Base-by-base conservation (phyloP, 2,113 vertebrate genomes). In the Chaetura pelagica region DNA sequence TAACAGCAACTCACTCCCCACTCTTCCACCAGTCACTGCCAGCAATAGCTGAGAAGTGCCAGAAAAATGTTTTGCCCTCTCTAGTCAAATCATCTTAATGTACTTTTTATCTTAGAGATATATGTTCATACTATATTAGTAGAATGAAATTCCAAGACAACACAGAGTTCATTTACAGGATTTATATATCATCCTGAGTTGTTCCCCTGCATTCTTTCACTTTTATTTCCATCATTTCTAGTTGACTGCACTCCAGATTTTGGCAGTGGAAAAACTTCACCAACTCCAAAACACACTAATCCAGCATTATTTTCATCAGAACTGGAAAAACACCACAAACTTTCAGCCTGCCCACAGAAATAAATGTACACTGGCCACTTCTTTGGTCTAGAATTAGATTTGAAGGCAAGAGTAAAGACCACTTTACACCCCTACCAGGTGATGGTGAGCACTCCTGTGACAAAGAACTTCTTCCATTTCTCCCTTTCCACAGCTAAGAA, bases 391-490 rank as follows among this genome's bases (percentile, higher is more conserved):
- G 32, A 78, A 42, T 58, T 18, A 71, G 46, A 32, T 51, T 63
- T 77, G 48, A 89, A 38, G 18, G 26, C 8, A 76, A 83, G 20
- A 1, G 2, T 34, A 94, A 84, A 13, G 35, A 68, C 5, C 12
- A 7, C 8, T 21, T 73, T 7, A 78, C 8, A 74, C 5, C 20
- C 8, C 4, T 40, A 13, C 0, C 0, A 4, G 27, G 15, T 15
- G 10, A 29, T 8, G 12, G 8, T 15, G 12, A 87, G 26, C 7
- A 48, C 11, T 61, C 38, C 24, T 4, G 7, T 44, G 49, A 77
- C 21, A 76, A 58, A 46, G 29, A 73, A 35, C 14, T 62, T 19
- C 12, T 59, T 74, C 20, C 11, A n/a, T 26, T 75, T 84, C 35
- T 77, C n/a, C 24, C 14, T 48, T 34, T 79, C 66, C n/a, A 71